Base-by-base conservation (phyloP, 2,888 invertebrate genomes). In the Limnephilus rhombicus region DNA sequence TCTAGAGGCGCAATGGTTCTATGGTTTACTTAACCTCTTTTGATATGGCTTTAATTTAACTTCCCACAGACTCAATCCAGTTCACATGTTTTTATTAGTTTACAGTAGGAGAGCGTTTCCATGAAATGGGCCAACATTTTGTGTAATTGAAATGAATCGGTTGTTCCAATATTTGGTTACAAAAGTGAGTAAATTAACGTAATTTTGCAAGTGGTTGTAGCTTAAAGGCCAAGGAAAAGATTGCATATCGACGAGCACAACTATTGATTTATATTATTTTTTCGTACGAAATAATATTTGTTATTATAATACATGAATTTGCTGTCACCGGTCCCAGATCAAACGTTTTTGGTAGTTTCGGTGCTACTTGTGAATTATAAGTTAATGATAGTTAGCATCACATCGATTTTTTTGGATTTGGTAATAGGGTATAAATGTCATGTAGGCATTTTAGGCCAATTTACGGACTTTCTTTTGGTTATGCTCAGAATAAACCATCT, bases 21-120 rank as follows among this genome's bases (percentile, higher is more conserved):
- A 34, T 83, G 37, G 37, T 83, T 37, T 83, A 83, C 83, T 37
- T 83, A 83, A 83, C 83, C 18, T 83, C 37, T 83, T 83, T 68
- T 68, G 53, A 68, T 68, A 18, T 83, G 37, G 37, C 83, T 31
- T 83, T 83, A 83, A 83, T 34, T 83, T 83, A 4, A 83, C 31
- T 83, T 83, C 83, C 83, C 83, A 83, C 83, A 83, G 83, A 83
- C 24, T 31, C 11, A 83, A 31, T 9, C 13, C 31, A 83, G 83
- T 83, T 83, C 83, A 12, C 83, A 83, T 83, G 83, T 83, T 83
- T 83, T 83, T 83, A 83, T 83, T 29, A 12, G 83, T 83, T 82
- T 83, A 83, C 83, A 83, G 83, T 83, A 83, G 37, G 83, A 83
- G 83, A 31, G 31, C 34, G 82, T 82, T 82, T 53, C 4, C 53